A percentile compares a stretch with the other conserved stretches of the same genome.
These are phyloP conservation scores for Drosophila teissieri DNA, from an alignment of 1,140 invertebrate genomes.

Conservation along the genomic window DNA sequence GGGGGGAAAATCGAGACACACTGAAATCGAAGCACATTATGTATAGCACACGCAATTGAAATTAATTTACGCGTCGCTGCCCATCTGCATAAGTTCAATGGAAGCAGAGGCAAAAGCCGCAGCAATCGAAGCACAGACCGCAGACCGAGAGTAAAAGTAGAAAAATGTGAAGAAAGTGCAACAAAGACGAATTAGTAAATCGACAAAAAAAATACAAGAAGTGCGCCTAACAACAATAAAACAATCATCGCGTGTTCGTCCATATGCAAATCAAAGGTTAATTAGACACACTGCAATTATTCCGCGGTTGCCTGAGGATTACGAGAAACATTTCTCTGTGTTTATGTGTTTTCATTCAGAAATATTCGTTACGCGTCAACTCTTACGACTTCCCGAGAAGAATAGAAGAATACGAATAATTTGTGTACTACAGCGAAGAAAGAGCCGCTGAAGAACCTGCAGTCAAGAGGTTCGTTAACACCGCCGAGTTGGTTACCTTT, in stretches of 20 bases:
- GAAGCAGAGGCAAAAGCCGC: constrained; percentile 43
- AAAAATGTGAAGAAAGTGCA: constrained; percentile 52
- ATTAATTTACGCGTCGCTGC: constrained; percentile 70
- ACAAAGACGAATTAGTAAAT: constrained; percentile 27
- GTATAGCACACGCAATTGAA: constrained; percentile 66
- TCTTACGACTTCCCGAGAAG: constrained; percentile 10
- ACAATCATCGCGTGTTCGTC: constrained; percentile 30
- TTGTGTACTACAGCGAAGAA: neutral
- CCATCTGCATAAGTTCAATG: constrained; percentile 78
- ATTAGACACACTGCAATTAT: constrained; percentile 21
- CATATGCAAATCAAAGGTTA: constrained; percentile 34
- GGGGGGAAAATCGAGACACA: constrained; percentile 7
- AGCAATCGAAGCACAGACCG: constrained; percentile 18
- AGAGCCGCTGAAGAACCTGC: constrained; percentile 15
- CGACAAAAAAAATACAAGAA: constrained; percentile 7
- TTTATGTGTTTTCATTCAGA: constrained; percentile 54
- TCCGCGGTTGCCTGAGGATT: neutral
- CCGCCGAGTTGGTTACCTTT: constrained; percentile 20
- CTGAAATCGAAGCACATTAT: constrained; percentile 66
- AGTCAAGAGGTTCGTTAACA: constrained; percentile 54
- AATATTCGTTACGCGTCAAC: constrained; percentile 38
- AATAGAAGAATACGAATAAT: constrained; percentile 5
- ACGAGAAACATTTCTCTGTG: constrained; percentile 1
- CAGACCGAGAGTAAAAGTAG: constrained; percentile 17
- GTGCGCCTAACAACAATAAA: constrained; percentile 20